These are phyloP conservation scores for Rattus norvegicus DNA, from an alignment of 2,113 vertebrate species.

Conservation along the genomic window DNA sequence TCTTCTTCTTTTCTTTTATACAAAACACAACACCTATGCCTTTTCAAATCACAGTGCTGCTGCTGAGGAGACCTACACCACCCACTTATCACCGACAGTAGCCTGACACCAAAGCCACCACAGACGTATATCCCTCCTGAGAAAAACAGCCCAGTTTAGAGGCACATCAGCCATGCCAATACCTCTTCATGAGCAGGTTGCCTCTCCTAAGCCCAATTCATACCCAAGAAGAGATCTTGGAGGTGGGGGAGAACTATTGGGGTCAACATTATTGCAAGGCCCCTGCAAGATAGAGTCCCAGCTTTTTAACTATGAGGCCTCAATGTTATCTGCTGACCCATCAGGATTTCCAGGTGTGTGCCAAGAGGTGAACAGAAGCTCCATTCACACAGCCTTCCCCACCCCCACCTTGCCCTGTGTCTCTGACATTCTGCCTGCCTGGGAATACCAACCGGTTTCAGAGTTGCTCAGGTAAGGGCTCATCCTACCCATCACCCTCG, in stretches of 20 bases:
- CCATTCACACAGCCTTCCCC: slow-evolving; percentile 50
- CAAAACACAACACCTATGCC: background rate
- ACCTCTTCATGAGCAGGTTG: background rate
- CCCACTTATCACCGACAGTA: background rate
- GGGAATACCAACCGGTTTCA: slow-evolving; percentile 41
- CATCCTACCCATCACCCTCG: slow-evolving; percentile 84
- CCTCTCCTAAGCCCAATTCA: background rate
- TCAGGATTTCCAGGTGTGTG: slow-evolving; percentile 37
- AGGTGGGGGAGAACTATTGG: background rate
- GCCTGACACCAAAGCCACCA: background rate
- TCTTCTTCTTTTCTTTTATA: too few relatives aligned
- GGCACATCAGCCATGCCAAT: too few relatives aligned
- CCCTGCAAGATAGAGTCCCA: background rate
- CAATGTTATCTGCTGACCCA: background rate
- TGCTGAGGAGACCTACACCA: too few relatives aligned
- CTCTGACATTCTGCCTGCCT: background rate
- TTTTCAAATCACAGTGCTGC: background rate
- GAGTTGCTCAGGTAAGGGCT: background rate
- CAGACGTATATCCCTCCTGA: background rate
- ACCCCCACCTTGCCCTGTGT: background rate
- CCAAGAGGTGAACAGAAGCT: slow-evolving; percentile 64
- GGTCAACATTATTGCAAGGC: fast-evolving
- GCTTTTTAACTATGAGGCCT: background rate
- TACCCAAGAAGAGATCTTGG: background rate
- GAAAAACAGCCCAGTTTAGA: background rate